Conservation (phyloP, 2,797 vertebrate species). For the Hyperoplus lanceolatus region DNA sequence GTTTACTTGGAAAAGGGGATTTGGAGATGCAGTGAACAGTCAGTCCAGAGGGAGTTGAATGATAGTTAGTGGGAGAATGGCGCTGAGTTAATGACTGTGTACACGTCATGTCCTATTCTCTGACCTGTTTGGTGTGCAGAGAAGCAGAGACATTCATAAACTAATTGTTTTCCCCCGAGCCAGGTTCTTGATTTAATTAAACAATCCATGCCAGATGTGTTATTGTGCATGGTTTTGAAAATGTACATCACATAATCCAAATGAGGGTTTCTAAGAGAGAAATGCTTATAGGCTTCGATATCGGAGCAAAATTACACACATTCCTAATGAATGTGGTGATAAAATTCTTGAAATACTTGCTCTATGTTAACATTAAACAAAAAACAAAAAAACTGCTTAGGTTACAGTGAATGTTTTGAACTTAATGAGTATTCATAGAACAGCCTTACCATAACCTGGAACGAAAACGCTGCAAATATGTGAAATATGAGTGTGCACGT, state of each 20-base stretch:
- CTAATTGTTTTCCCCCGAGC: neutral
- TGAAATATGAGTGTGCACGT: constrained; percentile 34
- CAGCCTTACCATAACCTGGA: neutral
- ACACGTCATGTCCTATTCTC: neutral
- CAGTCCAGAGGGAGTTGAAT: neutral
- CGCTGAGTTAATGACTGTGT: neutral
- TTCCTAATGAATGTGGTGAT: neutral
- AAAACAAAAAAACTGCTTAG: neutral
- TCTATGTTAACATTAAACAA: neutral
- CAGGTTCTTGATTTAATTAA: constrained; percentile 16
- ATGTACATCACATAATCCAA: constrained; percentile 6
- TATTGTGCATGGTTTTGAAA: constrained; percentile 15
- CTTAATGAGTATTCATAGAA: neutral
- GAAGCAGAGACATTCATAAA: constrained; percentile 6
- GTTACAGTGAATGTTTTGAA: constrained; percentile 18
- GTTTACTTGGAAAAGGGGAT: too few relatives aligned
- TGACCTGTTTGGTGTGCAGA: neutral
- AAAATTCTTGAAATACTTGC: neutral
- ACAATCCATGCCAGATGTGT: neutral
- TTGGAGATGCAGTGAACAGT: neutral
- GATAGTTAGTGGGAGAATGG: neutral
- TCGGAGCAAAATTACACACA: neutral
- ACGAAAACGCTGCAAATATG: constrained; percentile 45
- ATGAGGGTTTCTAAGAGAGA: constrained; percentile 2
- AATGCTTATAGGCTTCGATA: neutral